Evolutionary conservation across 2,888 invertebrate genomes (phyloP).

Genomic region (Ectemnius lituratus): DNA sequence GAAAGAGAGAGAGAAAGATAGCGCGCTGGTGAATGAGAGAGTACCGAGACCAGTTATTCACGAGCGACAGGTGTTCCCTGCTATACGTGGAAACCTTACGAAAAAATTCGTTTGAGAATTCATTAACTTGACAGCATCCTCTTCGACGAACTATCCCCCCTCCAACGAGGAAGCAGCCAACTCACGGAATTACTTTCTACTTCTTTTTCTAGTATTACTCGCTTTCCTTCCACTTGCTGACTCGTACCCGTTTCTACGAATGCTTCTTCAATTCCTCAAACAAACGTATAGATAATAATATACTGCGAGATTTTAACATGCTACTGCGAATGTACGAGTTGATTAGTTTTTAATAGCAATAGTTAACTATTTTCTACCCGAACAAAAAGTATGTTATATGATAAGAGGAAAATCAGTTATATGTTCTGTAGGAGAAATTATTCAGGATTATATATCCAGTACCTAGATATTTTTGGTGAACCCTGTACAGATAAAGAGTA

Average conservation of each 20-base stretch:
- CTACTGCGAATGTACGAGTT: too few species aligned
- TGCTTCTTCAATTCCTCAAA: constrained; percentile 60
- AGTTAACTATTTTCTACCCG: too few species aligned
- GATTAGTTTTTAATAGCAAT: too few species aligned
- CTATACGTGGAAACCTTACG: constrained; percentile 38
- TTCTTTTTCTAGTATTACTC: neutral
- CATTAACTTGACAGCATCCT: constrained; percentile 38
- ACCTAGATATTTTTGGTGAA: too few species aligned
- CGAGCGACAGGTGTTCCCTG: constrained; percentile 38
- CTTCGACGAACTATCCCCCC: neutral
- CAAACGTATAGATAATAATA: constrained; percentile 53
- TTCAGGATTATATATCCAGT: too few species aligned
- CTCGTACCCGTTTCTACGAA: constrained; percentile 6
- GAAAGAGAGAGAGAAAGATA: neutral
- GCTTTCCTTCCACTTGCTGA: neutral
- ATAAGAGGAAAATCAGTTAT: too few species aligned
- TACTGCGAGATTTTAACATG: too few species aligned
- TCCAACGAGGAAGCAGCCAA: neutral
- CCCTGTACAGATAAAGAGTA: too few species aligned
- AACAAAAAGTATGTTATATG: too few species aligned
- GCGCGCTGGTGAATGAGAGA: neutral
- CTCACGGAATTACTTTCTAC: neutral
- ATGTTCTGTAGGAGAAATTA: too few species aligned
- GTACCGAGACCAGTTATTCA: constrained; percentile 28
- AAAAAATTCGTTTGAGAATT: constrained; percentile 45